Evolutionary conservation across 53 echinoderm and acorn worm species (phyloP).

Genomic region (Arbacia lixula): DNA sequence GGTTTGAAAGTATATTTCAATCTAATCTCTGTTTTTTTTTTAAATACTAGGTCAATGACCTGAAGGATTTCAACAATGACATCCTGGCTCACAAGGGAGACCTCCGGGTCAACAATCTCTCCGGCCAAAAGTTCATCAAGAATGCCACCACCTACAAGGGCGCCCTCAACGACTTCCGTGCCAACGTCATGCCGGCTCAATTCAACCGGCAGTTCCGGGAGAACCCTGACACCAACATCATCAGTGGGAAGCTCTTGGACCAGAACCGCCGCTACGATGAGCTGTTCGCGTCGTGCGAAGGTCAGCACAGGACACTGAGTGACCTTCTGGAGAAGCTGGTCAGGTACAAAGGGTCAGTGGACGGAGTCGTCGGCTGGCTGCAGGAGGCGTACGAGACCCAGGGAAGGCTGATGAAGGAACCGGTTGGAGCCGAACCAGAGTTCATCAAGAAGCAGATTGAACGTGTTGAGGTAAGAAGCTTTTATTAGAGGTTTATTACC

Average conservation of each 20-base stretch:
- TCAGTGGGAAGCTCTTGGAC: conserved; percentile 79
- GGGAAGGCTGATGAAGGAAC: conserved; percentile 82
- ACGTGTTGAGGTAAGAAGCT: conserved; percentile 69
- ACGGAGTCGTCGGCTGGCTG: conserved; percentile 69
- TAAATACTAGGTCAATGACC: conserved; percentile 61
- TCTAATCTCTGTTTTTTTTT: background rate
- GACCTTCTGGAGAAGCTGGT: conserved; percentile 81
- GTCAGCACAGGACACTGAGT: conserved; percentile 65
- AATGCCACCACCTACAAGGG: conserved; percentile 69
- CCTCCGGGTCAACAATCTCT: conserved; percentile 77
- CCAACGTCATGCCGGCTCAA: conserved; percentile 77
- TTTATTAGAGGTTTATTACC: no score
- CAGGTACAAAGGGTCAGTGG: conserved; percentile 76
- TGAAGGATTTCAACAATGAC: conserved; percentile 90
- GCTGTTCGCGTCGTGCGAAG: conserved; percentile 69
- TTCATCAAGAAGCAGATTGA: conserved; percentile 94
- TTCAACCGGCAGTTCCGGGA: conserved; percentile 90
- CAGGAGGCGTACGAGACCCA: conserved; percentile 81
- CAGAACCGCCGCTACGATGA: conserved; percentile 77
- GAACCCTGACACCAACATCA: conserved; percentile 75
- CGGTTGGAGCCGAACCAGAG: conserved; percentile 88
- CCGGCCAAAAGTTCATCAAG: conserved; percentile 92
- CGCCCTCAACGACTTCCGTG: conserved; percentile 74
- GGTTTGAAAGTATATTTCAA: no score
- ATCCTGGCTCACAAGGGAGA: conserved; percentile 91